Percentiles rank a stretch among this genome's conserved stretches.
phyloP scores from a whole-genome alignment of 1,140 invertebrate species.

The Paralvinella palmiformis region DNA sequence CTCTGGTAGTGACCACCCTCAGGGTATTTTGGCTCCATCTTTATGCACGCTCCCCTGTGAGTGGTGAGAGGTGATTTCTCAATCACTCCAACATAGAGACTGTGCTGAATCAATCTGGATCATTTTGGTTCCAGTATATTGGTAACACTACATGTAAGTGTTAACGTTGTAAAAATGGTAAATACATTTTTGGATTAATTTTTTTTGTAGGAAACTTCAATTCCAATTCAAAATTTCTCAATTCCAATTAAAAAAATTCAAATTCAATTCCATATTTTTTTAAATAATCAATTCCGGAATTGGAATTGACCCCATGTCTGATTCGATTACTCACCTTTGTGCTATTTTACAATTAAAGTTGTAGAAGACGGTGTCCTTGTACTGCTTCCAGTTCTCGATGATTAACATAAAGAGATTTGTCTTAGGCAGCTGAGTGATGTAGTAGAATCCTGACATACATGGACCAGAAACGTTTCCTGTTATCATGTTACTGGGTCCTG shows the following conservation, averaged over 20 bases:
- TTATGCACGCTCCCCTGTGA: too few species aligned
- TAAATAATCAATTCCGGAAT: neutral
- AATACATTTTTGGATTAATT: too few species aligned
- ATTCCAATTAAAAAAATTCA: neutral
- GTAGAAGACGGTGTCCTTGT: slow-evolving; percentile 43
- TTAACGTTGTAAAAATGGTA: too few species aligned
- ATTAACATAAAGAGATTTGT: slow-evolving; percentile 52
- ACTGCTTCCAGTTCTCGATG: slow-evolving; percentile 50
- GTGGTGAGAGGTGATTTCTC: too few species aligned
- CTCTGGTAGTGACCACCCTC: too few species aligned
- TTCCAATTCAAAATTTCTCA: too few species aligned
- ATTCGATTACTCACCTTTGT: slow-evolving; percentile 33
- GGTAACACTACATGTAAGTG: too few species aligned
- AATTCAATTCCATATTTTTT: neutral
- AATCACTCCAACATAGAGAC: too few species aligned
- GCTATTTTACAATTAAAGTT: slow-evolving; percentile 53
- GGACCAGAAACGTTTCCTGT: slow-evolving; percentile 52
- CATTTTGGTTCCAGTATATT: too few species aligned
- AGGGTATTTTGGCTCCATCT: too few species aligned
- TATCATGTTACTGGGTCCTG: slow-evolving; percentile 49
- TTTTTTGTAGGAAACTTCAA: too few species aligned
- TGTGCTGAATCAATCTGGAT: too few species aligned
- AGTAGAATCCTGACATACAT: slow-evolving; percentile 53
- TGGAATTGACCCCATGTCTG: neutral
- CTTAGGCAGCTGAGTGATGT: slow-evolving; percentile 49